A percentile compares a stretch with the other conserved stretches of the same genome.
Evolutionary conservation across 2,113 vertebrate genomes (phyloP).

Genomic region (Dromiciops gliroides): DNA sequence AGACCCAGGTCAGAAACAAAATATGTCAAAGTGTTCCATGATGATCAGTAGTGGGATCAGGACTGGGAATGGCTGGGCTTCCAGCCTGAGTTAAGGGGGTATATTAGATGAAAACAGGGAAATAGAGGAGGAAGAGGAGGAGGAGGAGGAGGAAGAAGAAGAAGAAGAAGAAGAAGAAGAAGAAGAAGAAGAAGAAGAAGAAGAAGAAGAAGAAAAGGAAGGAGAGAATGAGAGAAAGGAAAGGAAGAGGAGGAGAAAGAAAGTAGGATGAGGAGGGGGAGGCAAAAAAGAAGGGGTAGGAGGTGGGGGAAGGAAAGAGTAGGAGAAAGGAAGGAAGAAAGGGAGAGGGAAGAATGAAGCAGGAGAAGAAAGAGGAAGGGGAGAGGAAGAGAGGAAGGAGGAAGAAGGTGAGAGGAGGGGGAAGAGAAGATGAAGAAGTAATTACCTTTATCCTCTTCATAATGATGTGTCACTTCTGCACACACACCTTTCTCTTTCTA

Average conservation of each 20-base stretch:
- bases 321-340: not conserved
- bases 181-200: too few relatives aligned
- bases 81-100: not conserved
- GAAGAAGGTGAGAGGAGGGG: too few relatives aligned
- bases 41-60: not conserved
- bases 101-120: not conserved
- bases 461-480: conserved; percentile 22
- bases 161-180: too few relatives aligned
- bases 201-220: too few relatives aligned
- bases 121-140: not conserved
- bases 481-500: not conserved
- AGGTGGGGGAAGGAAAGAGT: too few relatives aligned
- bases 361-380: too few relatives aligned
- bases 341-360: too few relatives aligned
- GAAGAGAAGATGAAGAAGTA: not conserved
- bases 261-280: too few relatives aligned
- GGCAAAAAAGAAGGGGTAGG: rapidly evolving
- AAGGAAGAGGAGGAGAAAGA: too few relatives aligned
- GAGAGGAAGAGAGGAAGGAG: too few relatives aligned
- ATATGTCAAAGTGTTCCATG: not conserved
- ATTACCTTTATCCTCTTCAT: conserved; percentile 2
- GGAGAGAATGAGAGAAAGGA: not conserved
- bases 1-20: not conserved
- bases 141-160: rapidly evolving
- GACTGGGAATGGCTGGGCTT: not conserved